A percentile compares a stretch with the other conserved stretches of the same genome.
These are phyloP conservation scores for Hyla sarda DNA, from an alignment of 2,113 vertebrate species.

Conservation along the genomic window DNA sequence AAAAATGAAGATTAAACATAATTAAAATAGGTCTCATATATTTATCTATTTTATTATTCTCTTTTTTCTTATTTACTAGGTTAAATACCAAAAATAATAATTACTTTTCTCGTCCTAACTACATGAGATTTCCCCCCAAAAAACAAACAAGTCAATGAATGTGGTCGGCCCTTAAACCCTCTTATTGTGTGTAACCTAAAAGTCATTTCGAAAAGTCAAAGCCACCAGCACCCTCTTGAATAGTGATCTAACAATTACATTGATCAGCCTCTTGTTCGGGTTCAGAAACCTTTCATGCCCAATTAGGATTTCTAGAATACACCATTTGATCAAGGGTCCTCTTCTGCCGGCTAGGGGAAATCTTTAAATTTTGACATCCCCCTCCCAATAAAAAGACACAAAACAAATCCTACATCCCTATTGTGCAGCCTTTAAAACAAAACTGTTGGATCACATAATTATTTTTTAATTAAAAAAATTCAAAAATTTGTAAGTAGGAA, in stretches of 20 bases:
- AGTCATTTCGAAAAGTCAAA: conserved; percentile 16
- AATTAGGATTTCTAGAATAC: conserved; percentile 9
- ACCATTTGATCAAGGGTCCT: conserved; percentile 21
- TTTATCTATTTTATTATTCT: neutral
- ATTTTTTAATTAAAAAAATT: too few relatives aligned
- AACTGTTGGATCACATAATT: too few relatives aligned
- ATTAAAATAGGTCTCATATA: neutral
- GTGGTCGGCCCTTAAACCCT: neutral
- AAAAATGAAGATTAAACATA: neutral
- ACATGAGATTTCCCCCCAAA: neutral
- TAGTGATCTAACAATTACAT: conserved; percentile 6
- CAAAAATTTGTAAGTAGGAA: too few relatives aligned
- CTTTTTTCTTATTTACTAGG: too few relatives aligned
- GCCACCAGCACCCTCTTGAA: conserved; percentile 16
- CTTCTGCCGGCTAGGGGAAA: too few relatives aligned
- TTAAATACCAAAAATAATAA: neutral
- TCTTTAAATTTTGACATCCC: neutral
- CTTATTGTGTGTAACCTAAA: neutral
- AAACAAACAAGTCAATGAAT: conserved; percentile 6
- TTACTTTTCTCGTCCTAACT: neutral
- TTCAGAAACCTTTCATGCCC: neutral
- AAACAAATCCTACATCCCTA: neutral
- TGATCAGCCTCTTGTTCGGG: neutral
- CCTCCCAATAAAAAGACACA: neutral
- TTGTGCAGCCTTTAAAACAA: too few relatives aligned